Base-by-base conservation (phyloP, 64 coral and sea anemone species). In the Porites lutea region DNA sequence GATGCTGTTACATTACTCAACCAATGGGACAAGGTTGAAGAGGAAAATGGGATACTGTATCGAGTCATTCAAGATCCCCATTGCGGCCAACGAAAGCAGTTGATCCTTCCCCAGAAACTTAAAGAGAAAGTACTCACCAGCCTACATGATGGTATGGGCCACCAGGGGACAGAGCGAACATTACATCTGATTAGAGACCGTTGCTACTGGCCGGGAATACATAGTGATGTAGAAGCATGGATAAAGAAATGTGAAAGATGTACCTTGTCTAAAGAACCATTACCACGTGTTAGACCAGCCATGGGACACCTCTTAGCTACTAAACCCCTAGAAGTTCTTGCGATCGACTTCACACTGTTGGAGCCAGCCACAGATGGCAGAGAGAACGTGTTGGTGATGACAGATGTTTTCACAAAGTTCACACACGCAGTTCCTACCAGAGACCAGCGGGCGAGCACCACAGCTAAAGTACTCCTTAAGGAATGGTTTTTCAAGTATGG, bases 401-500 rank as follows among this genome's bases (percentile, higher is more conserved):
- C 86, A 0, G 71, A 88, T 74, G 71, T 88, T 15, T 85, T 85
- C 82, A 67, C 58, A n/a, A 74, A 88, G 70, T 88, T 88, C 15
- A 73, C 86, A 22, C 48, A 15, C 60, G 86, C 86, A 72, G 70
- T 88, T 13, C 86, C 86, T 75, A 88, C 66, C 27, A 76, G 53
- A 61, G 86, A 88, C 22, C 86, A 90, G 72, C 78, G 62, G 87
- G 91, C 72, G 11, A 67, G 73, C 59, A 92, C 69, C 54, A 90
- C 88, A 82, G 49, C 79, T 19, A 87, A 79, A 78, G 90, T 87
- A 6, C 90, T 92, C 10, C 52, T 92, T 6, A 92, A 86, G 58
- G 91, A 92, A 92, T 93, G 90, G 59, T 92, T 87, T 61, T 58
- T n/a, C n/a, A n/a, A n/a, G n/a, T n/a, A n/a, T n/a, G n/a, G n/a